Evolutionary conservation across 1,140 invertebrate species (phyloP).

Genomic region (Ostrea denselamellosa): DNA sequence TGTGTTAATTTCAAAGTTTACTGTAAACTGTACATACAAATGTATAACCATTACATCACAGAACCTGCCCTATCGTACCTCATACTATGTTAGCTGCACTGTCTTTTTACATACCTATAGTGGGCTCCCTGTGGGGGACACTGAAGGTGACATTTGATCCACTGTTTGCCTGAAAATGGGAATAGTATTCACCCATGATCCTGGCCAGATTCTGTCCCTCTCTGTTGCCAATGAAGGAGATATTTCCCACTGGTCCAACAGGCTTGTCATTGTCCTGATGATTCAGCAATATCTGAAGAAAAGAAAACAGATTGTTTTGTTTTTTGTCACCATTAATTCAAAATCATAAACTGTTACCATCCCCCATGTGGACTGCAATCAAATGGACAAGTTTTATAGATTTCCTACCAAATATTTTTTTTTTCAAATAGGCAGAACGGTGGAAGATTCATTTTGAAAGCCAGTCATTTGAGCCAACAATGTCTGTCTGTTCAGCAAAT

Average conservation of each 20-base stretch:
- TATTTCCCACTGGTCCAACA: conserved; percentile 50
- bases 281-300: conserved; percentile 31
- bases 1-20: not conserved
- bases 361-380: too few species aligned
- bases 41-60: too few species aligned
- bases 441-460: too few species aligned
- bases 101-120: not conserved
- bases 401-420: too few species aligned
- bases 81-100: not conserved
- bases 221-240: conserved; percentile 46
- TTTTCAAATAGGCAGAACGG: too few species aligned
- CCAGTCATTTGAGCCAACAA: too few species aligned
- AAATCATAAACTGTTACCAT: not conserved
- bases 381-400: too few species aligned
- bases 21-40: not conserved
- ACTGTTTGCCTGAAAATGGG: conserved; percentile 49
- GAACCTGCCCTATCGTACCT: too few species aligned
- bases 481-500: too few species aligned
- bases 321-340: not conserved
- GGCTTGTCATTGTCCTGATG: conserved; percentile 38
- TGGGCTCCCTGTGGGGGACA: conserved; percentile 46
- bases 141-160: conserved; percentile 42
- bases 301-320: too few species aligned
- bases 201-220: conserved; percentile 42
- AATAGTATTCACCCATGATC: conserved; percentile 54